Base-by-base conservation (phyloP, 1,140 invertebrate species). In the Andrena cerasifolii region DNA sequence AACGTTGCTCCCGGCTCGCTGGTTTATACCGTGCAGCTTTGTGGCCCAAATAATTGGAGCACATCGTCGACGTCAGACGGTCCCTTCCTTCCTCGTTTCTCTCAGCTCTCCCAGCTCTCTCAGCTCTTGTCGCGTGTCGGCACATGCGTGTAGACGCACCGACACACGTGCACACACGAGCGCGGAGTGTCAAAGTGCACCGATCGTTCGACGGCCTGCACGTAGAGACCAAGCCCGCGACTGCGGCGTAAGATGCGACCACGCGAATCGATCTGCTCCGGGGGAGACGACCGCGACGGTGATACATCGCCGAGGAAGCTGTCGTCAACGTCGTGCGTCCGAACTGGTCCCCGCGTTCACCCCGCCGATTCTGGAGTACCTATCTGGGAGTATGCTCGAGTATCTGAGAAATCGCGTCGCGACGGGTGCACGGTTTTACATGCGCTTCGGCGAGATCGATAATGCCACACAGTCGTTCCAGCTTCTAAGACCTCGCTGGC, bases 21-120 rank as follows among this genome's bases (percentile, higher is more conserved):
- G n/a, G 79, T 82, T 62, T 81, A 61, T 66, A 33, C 43, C 58
- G 58, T 16, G 67, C 49, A 63, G 56, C 63, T 67, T 73, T 54
- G 54, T 62, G 54, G 53, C 68, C 33, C 45, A 83, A 88, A 87
- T 86, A 80, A 88, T 87, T 86, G 79, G 79, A 84, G 74, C 72
- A 45, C 62, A 67, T 80, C 66, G 74, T 78, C 59, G 45, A 51
- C 59, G 67, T 53, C 58, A 63, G 53, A 70, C 67, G 47, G 18
- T 51, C 40, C n/a, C 33, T 53, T 8, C 16, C 2, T 18, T 8
- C 43, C n/a, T 26, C 40, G 18, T 45, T 7, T 21, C 4, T 31
- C 51, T n/a, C n/a, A n/a, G 10, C 2, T 26, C 0, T 31, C 14
- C 12, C 47, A 6, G 68, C n/a, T 70, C 6, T 47, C 36, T 47